Evolutionary conservation across 2,888 invertebrate genomes (phyloP).

Genomic region (Xestobium rufovillosum): DNA sequence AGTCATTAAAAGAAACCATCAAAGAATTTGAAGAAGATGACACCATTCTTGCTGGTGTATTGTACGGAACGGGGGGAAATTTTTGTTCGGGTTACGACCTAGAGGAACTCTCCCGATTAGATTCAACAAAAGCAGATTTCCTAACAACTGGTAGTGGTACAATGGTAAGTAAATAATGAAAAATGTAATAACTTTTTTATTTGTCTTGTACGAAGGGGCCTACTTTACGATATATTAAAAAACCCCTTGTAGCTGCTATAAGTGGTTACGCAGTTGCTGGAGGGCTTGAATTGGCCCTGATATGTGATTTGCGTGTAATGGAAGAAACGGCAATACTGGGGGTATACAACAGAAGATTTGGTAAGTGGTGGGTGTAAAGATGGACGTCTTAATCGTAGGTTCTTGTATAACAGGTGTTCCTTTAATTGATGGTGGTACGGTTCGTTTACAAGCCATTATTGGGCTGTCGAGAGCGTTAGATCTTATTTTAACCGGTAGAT

Average conservation of each 20-base stretch:
- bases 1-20: constrained; percentile 63
- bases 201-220: constrained; percentile 48
- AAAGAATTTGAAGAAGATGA: constrained; percentile 72
- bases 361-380: constrained; percentile 43
- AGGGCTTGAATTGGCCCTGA: constrained; percentile 83
- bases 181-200: constrained; percentile 4
- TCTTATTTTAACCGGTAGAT: constrained; percentile 79
- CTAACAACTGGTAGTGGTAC: constrained; percentile 43
- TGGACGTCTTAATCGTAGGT: background rate
- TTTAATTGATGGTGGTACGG: constrained; percentile 73
- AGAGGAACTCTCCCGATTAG: constrained; percentile 53
- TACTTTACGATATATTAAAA: constrained; percentile 62
- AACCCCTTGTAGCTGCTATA: constrained; percentile 85
- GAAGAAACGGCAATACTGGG: constrained; percentile 82
- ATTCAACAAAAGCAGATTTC: constrained; percentile 17
- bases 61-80: constrained; percentile 87
- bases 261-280: constrained; percentile 86
- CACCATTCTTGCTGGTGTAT: constrained; percentile 61
- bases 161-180: constrained; percentile 40
- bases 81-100: constrained; percentile 93
- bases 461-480: constrained; percentile 84
- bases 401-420: constrained; percentile 60
- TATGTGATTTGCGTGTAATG: constrained; percentile 84
- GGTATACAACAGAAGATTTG: constrained; percentile 81
- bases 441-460: constrained; percentile 74